Percentiles rank a stretch among this genome's conserved stretches.
Evolutionary conservation across 2,113 vertebrate species (phyloP).

Genomic region (Eleginops maclovinus): DNA sequence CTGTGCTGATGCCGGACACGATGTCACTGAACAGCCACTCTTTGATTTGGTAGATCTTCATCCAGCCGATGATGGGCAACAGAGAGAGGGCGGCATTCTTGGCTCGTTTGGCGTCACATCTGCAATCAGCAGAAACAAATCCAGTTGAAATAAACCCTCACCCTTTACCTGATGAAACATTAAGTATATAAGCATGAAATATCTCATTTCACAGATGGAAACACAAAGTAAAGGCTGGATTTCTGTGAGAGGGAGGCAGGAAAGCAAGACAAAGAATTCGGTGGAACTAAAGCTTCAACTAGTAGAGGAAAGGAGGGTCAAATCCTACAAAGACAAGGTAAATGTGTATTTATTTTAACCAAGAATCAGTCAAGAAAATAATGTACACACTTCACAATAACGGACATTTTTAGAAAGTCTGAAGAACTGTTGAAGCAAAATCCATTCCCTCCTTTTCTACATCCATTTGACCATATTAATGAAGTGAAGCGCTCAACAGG

Average conservation of each 20-base stretch:
- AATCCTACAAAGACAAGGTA: not conserved
- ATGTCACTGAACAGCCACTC: constrained; percentile 94
- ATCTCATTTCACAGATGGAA: not conserved
- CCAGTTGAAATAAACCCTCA: not conserved
- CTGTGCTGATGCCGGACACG: constrained; percentile 93
- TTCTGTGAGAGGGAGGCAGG: not conserved
- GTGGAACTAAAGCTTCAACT: not conserved
- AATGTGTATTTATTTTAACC: not conserved
- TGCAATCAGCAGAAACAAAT: constrained; percentile 69
- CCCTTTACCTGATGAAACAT: not conserved
- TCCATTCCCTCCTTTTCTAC: not conserved
- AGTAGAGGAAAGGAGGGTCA: not conserved
- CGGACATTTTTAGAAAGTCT: too few species aligned
- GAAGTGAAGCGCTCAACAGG: not conserved
- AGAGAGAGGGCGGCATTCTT: constrained; percentile 86
- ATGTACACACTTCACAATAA: not conserved
- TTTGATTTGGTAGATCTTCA: constrained; percentile 88
- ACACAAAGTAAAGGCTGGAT: not conserved
- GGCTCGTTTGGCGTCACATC: constrained; percentile 86
- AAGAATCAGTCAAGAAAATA: not conserved
- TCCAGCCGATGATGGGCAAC: constrained; percentile 90
- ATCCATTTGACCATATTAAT: not conserved
- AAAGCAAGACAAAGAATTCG: not conserved
- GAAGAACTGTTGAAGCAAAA: too few species aligned
- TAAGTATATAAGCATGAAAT: too few species aligned